Evolutionary conservation across 2,888 invertebrate species (phyloP).

Genomic region (Byasa hedistus): DNA sequence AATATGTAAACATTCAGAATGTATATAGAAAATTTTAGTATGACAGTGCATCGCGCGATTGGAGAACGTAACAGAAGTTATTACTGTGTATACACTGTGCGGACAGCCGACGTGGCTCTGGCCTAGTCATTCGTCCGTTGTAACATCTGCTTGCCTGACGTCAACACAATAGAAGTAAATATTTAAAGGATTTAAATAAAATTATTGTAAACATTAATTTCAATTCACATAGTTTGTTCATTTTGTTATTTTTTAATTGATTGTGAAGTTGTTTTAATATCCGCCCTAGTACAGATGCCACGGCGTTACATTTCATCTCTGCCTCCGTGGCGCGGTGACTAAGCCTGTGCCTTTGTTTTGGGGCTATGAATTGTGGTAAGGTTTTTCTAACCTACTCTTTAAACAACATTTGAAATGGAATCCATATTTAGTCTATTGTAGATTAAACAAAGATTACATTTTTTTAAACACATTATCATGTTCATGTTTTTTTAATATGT

Average conservation of each 20-base stretch:
- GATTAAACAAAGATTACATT: too few relatives aligned
- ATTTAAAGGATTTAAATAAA: not conserved
- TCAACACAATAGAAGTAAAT: not conserved
- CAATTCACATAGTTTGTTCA: not conserved
- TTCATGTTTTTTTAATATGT: too few relatives aligned
- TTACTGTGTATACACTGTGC: not conserved
- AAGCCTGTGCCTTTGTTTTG: too few relatives aligned
- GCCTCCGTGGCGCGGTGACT: too few relatives aligned
- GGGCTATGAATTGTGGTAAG: too few relatives aligned
- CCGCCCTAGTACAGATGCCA: too few relatives aligned
- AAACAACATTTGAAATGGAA: too few relatives aligned
- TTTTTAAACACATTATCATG: too few relatives aligned
- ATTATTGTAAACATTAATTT: not conserved
- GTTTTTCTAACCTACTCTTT: too few relatives aligned
- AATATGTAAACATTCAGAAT: conserved; percentile 6
- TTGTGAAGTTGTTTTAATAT: not conserved
- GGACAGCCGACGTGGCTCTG: conserved; percentile 6
- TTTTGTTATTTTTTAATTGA: not conserved
- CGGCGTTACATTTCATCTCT: too few relatives aligned
- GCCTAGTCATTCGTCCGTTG: not conserved
- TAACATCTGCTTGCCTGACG: not conserved
- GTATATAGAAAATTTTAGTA: conserved; percentile 7
- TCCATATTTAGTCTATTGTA: too few relatives aligned
- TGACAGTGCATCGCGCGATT: not conserved
- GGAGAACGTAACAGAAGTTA: conserved; percentile 15